Evolutionary conservation across 2,113 vertebrate species (phyloP).

Genomic region (Capricornis sumatraensis): DNA sequence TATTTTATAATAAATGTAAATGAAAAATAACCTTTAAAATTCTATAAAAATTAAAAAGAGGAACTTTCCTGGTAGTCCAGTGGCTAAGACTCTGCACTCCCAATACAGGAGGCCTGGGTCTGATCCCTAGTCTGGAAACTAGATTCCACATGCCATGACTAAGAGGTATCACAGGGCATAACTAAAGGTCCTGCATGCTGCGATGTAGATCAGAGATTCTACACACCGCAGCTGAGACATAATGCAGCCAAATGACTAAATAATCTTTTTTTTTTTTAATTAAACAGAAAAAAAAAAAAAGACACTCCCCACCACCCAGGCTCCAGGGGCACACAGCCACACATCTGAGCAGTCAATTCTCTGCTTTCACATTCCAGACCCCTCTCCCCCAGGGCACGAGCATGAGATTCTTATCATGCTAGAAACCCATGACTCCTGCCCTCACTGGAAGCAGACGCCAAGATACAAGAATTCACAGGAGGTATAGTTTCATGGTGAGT

Average conservation of each 20-base stretch:
- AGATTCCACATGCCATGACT: neutral
- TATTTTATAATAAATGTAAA: neutral
- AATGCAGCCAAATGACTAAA: neutral
- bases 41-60: neutral
- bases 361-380: neutral
- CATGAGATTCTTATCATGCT: neutral
- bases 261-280: neutral
- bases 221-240: accelerated
- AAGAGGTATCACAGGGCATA: neutral
- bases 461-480: neutral
- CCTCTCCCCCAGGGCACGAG: neutral
- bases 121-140: neutral
- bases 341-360: neutral
- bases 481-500: neutral
- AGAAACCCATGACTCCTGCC: neutral
- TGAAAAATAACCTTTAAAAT: neutral
- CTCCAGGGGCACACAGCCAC: accelerated
- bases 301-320: neutral
- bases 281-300: neutral
- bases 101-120: neutral
- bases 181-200: neutral
- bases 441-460: neutral
- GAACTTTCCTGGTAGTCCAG: neutral
- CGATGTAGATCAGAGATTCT: neutral
- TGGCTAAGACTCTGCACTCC: neutral